A percentile compares a stretch with the other conserved stretches of the same genome.
Conservation (phyloP, 1,140 invertebrate genomes). For the Drosophila chauvacae region DNA sequence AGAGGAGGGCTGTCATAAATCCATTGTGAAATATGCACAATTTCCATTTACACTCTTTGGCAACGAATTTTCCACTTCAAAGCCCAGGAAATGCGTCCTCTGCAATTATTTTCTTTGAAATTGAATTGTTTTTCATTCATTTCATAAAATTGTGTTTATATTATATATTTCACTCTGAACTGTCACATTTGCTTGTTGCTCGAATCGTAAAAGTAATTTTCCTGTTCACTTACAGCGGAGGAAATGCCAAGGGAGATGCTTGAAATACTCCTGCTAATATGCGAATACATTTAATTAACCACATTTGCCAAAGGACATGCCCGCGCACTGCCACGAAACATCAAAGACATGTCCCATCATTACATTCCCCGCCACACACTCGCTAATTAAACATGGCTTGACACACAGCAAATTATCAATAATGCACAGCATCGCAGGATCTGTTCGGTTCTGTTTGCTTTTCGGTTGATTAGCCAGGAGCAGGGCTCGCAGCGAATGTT, state of each 20-base stretch:
- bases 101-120: slow-evolving; percentile 24
- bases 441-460: slow-evolving; percentile 19
- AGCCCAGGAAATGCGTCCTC: slow-evolving; percentile 19
- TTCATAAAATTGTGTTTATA: slow-evolving; percentile 5
- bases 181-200: slow-evolving; percentile 32
- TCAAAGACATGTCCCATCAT: slow-evolving; percentile 57
- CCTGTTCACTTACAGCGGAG: slow-evolving; percentile 45
- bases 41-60: slow-evolving; percentile 29
- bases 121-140: slow-evolving; percentile 29
- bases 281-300: slow-evolving; percentile 76
- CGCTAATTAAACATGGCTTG: slow-evolving; percentile 60
- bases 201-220: slow-evolving; percentile 44
- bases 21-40: slow-evolving; percentile 25
- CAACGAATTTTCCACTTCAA: slow-evolving; percentile 34
- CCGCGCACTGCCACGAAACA: slow-evolving; percentile 40
- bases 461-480: slow-evolving; percentile 57
- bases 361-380: slow-evolving; percentile 6
- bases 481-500: slow-evolving; percentile 28
- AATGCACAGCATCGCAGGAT: slow-evolving; percentile 49
- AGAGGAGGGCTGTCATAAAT: slow-evolving; percentile 9
- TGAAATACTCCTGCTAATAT: slow-evolving; percentile 62
- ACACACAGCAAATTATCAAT: slow-evolving; percentile 68
- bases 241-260: slow-evolving; percentile 32
- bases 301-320: slow-evolving; percentile 52
- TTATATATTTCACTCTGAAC: neutral